These are phyloP conservation scores for Leucophenga varia DNA, from an alignment of 1,140 invertebrate genomes.

Conservation along the genomic window DNA sequence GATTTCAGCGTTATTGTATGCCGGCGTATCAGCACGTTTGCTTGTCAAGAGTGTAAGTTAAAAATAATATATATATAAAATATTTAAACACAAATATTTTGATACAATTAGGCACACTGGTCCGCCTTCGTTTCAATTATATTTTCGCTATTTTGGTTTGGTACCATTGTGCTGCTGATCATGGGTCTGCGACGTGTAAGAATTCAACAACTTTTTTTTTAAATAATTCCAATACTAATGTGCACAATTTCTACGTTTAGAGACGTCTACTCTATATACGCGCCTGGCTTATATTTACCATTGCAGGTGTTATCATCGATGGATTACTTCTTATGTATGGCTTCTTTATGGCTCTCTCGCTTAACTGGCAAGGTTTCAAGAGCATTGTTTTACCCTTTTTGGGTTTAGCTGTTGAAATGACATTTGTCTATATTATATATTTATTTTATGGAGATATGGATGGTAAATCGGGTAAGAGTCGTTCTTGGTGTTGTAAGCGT, in stretches of 20 bases:
- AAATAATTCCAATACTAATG: too few species aligned
- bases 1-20: constrained; percentile 35
- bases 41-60: constrained; percentile 29
- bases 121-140: constrained; percentile 25
- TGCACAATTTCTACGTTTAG: too few species aligned
- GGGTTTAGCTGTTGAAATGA: constrained; percentile 43
- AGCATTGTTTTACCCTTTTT: constrained; percentile 31
- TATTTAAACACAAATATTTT: background rate
- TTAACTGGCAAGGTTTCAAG: constrained; percentile 36
- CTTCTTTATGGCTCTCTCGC: constrained; percentile 24
- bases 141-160: constrained; percentile 30
- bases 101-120: constrained; percentile 18
- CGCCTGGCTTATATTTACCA: constrained; percentile 35
- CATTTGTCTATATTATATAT: constrained; percentile 37
- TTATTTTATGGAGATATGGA: constrained; percentile 30
- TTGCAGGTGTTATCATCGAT: constrained; percentile 34
- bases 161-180: constrained; percentile 20
- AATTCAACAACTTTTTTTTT: too few species aligned
- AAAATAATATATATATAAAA: background rate
- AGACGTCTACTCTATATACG: constrained; percentile 21
- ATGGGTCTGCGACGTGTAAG: constrained; percentile 17
- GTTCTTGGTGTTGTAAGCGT: too few species aligned
- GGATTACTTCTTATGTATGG: constrained; percentile 30
- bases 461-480: too few species aligned
- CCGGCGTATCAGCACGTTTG: constrained; percentile 28